Conservation (phyloP, 37 sponge, comb jelly and placozoan genomes). For the Theonella swinhoei region DNA sequence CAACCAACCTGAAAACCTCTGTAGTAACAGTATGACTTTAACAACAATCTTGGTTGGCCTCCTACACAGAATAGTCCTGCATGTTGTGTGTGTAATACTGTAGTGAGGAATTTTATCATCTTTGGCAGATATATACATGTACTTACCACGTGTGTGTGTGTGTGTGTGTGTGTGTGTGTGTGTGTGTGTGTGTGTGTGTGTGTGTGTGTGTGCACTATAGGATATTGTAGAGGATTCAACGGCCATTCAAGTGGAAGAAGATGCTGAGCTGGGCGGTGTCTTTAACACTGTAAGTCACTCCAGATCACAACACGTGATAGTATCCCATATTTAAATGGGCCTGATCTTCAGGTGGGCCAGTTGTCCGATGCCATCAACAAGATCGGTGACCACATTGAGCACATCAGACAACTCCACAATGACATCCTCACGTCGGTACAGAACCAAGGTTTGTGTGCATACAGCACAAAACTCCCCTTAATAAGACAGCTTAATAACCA, state of each 20-base stretch:
- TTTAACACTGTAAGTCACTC: not conserved
- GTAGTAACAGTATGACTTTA: no score
- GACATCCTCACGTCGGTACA: slow-evolving; percentile 43
- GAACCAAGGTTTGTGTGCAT: slow-evolving; percentile 27
- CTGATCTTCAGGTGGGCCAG: slow-evolving; percentile 63
- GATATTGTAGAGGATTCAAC: no score
- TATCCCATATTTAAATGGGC: no score
- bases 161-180: slow-evolving; percentile 37
- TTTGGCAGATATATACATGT: no score
- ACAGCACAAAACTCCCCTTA: no score
- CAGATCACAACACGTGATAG: no score
- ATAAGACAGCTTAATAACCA: no score
- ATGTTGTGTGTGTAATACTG: no score
- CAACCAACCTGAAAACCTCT: no score
- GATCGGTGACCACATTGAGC: slow-evolving; percentile 38
- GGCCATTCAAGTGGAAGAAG: not conserved
- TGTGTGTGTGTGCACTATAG: not conserved
- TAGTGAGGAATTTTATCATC: no score
- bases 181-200: slow-evolving; percentile 40
- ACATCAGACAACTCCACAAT: slow-evolving; percentile 60
- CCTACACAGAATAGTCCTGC: no score
- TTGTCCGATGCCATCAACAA: slow-evolving; percentile 36
- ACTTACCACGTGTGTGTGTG: slow-evolving; percentile 26
- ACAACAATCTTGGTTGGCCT: no score
- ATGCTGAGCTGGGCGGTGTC: not conserved